A percentile compares a stretch with the other conserved stretches of the same genome.
Conservation (phyloP, 2,888 invertebrate genomes). For the Fragum whitleyi region DNA sequence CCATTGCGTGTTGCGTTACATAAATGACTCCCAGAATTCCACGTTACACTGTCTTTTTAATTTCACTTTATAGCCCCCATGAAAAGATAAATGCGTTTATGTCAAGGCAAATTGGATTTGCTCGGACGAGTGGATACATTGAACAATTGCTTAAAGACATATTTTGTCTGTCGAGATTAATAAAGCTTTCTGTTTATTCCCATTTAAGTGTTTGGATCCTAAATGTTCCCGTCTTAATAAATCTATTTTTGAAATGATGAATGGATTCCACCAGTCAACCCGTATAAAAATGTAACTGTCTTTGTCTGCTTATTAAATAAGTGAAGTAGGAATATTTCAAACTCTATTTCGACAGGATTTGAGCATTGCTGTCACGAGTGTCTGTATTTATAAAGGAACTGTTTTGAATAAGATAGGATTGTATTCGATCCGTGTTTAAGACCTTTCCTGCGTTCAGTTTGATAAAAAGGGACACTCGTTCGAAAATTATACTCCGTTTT, state of each 20-base stretch:
- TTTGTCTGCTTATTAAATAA: no score
- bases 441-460: no score
- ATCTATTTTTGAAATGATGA: background rate
- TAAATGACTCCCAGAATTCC: background rate
- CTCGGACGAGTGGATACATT: slow-evolving; percentile 4
- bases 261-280: background rate
- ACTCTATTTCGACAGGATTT: no score
- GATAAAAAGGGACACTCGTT: no score
- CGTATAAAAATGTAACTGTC: background rate
- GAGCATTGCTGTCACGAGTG: no score
- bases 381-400: no score
- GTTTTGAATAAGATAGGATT: no score
- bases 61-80: slow-evolving; percentile 13
- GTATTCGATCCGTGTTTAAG: no score
- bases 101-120: slow-evolving; percentile 23
- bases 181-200: slow-evolving; percentile 14
- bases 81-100: slow-evolving; percentile 27
- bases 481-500: no score
- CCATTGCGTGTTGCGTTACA: background rate
- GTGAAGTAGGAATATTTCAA: no score
- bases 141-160: slow-evolving; percentile 10
- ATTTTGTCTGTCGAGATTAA: slow-evolving; percentile 4
- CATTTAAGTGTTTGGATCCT: slow-evolving; percentile 1
- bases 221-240: background rate
- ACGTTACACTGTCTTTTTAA: slow-evolving; percentile 8